These are phyloP conservation scores for Mesorhabditis belari DNA, from an alignment of 2,888 invertebrate species.

Conservation along the genomic window DNA sequence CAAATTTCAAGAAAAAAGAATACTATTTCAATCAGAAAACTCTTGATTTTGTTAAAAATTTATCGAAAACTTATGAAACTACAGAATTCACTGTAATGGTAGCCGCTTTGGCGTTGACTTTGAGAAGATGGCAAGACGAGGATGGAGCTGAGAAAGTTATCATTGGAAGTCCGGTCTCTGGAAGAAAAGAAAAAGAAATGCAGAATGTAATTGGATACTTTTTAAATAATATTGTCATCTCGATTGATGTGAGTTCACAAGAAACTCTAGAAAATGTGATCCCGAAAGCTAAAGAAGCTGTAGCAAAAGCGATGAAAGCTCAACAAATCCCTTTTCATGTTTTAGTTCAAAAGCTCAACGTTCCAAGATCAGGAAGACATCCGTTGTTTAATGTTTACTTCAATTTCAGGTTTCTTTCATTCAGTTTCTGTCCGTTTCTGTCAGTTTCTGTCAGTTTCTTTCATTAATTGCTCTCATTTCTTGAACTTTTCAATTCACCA, in stretches of 20 bases:
- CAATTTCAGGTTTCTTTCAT: slow-evolving; percentile 9
- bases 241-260: neutral
- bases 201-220: slow-evolving; percentile 42
- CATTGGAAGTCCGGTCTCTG: slow-evolving; percentile 36
- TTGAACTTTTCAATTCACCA: too few relatives aligned
- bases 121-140: slow-evolving; percentile 6
- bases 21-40: neutral
- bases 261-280: slow-evolving; percentile 4
- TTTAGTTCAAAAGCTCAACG: slow-evolving; percentile 10
- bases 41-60: neutral
- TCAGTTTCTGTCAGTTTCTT: too few relatives aligned
- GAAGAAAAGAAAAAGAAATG: slow-evolving; percentile 22
- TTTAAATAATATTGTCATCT: slow-evolving; percentile 34
- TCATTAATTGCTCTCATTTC: too few relatives aligned
- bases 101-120: neutral
- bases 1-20: neutral
- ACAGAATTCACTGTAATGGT: slow-evolving; percentile 7
- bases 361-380: neutral
- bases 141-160: slow-evolving; percentile 12
- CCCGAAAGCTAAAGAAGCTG: slow-evolving; percentile 5
- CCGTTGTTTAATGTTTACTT: slow-evolving; percentile 17
- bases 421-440: too few relatives aligned
- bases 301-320: slow-evolving; percentile 12
- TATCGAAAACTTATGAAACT: slow-evolving; percentile 3
- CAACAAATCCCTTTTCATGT: slow-evolving; percentile 17